Evolutionary conservation across 2,113 vertebrate genomes (phyloP).

Genomic region (Astatotilapia flaviijosephi): DNA sequence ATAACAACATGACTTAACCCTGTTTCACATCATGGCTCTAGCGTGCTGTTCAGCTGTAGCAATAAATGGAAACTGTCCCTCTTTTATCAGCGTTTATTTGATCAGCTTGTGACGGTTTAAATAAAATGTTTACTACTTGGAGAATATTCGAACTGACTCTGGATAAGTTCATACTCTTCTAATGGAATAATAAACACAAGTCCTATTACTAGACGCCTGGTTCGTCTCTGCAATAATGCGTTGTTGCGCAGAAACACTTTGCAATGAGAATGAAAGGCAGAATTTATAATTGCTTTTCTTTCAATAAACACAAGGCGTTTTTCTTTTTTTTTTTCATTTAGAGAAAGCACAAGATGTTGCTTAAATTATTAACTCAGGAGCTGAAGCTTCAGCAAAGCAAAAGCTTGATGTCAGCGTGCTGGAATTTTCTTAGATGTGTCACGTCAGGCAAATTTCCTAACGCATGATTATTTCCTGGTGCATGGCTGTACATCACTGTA

Average conservation of each 20-base stretch:
- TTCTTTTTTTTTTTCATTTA: background rate
- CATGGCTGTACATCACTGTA: background rate
- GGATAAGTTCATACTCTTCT: background rate
- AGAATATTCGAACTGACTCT: background rate
- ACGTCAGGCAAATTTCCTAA: background rate
- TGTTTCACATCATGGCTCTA: background rate
- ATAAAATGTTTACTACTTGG: background rate
- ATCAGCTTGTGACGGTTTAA: background rate
- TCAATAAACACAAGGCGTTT: background rate
- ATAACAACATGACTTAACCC: background rate
- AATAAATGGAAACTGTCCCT: background rate
- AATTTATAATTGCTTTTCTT: slow-evolving; percentile 10
- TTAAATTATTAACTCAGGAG: background rate
- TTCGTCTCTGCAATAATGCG: background rate
- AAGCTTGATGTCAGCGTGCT: background rate
- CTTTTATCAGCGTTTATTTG: background rate
- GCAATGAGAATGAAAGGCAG: slow-evolving; percentile 23
- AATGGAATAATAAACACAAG: background rate
- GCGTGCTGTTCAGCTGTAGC: background rate
- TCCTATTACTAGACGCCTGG: background rate
- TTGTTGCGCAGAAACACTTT: background rate
- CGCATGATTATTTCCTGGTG: background rate
- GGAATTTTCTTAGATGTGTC: background rate
- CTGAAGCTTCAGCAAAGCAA: background rate
- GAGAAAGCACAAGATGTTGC: background rate